These are phyloP conservation scores for Plodia interpunctella DNA, from an alignment of 1,140 invertebrate species.

Conservation along the genomic window DNA sequence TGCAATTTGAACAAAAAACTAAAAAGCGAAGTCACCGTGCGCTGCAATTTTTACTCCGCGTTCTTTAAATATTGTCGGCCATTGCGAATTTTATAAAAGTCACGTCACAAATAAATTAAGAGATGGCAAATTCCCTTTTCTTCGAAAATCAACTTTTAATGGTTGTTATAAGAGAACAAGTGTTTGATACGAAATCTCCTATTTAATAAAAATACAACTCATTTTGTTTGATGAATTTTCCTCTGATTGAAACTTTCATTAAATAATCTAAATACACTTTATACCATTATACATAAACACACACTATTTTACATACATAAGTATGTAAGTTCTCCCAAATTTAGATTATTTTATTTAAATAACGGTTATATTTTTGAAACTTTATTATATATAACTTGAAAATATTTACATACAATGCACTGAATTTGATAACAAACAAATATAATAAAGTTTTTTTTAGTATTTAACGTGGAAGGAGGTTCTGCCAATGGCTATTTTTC, in stretches of 20 bases:
- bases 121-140: not conserved
- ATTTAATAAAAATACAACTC: no score
- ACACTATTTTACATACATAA: no score
- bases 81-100: slow-evolving; percentile 23
- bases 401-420: not conserved
- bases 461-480: not conserved
- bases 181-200: no score
- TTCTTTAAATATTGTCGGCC: slow-evolving; percentile 37
- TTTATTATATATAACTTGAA: no score
- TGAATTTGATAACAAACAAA: not conserved
- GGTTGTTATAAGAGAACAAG: no score
- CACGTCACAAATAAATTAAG: slow-evolving; percentile 18
- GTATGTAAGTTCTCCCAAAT: no score
- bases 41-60: slow-evolving; percentile 61
- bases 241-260: no score
- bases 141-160: not conserved
- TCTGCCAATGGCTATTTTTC: not conserved
- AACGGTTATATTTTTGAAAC: no score
- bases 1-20: slow-evolving; percentile 75
- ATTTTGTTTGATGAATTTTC: no score
- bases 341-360: no score
- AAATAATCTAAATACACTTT: no score
- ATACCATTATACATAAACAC: no score
- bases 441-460: not conserved
- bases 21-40: slow-evolving; percentile 65